Base-by-base conservation (phyloP, 2,888 invertebrate genomes). In the Trissonchulus sp. region DNA sequence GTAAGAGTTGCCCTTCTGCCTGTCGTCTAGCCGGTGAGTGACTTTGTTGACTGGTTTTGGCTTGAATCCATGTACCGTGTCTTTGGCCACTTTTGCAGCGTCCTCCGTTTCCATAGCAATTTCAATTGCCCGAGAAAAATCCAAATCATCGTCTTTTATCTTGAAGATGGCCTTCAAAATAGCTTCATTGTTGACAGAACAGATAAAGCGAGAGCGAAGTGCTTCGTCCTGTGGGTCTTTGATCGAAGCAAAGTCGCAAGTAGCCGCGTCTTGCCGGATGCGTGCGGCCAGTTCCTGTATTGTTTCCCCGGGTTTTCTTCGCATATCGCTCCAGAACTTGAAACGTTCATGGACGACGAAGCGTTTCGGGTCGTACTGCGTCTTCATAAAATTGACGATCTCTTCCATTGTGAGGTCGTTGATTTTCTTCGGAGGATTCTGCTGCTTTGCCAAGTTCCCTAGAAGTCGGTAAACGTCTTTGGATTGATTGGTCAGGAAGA, bases 271-370 rank as follows among this genome's bases (percentile, higher is more conserved):
- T 77, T 77, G 77, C 76, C n/a, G n/a, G n/a, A n/a, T n/a, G n/a
- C n/a, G n/a, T n/a, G n/a, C n/a, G n/a, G n/a, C n/a, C n/a, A n/a
- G 38, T 75, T 78, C 77, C 71, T 77, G 78, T 72, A 78, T 76
- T 30, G 76, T 77, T 48, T 78, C 77, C 15, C 78, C 77, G 37
- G 77, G 78, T 38, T 77, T 77, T 30, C 78, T 65, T 69, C 72
- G 77, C 77, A 77, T 76, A 30, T 77, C 77, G 37, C 68, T 78
- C 77, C 78, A 77, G 71, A 78, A 77, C 65, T 48, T 34, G 78
- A 63, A 77, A 36, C 78, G 35, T 69, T 77, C 78, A 35, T 68
- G 78, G 31, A 78, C 76, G n/a, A n/a, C n/a, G n/a, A n/a, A n/a
- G n/a, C n/a, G n/a, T n/a, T n/a, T n/a, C n/a, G n/a, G n/a, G n/a